phyloP scores from a whole-genome alignment of 1,140 invertebrate species.

The Aphelenchoides avenae region DNA sequence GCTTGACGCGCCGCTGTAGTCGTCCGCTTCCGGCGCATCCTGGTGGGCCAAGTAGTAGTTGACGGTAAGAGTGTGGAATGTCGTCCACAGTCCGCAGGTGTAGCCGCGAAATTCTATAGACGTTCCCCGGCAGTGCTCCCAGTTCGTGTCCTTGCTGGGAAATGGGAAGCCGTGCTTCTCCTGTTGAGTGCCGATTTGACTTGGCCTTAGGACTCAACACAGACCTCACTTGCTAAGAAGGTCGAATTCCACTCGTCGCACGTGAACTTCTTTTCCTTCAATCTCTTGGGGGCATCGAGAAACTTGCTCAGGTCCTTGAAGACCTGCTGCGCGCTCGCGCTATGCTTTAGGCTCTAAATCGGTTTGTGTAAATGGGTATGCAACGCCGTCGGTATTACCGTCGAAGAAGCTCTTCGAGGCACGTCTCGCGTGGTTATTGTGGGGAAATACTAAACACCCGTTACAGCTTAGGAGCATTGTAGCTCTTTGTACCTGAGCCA shows the following conservation, averaged over 20 bases:
- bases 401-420: slow-evolving; percentile 15
- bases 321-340: slow-evolving; percentile 21
- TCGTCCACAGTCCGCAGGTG: slow-evolving; percentile 89
- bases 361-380: slow-evolving; percentile 7
- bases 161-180: neutral
- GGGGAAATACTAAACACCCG: slow-evolving; percentile 10
- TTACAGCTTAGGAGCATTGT: too few species aligned
- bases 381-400: slow-evolving; percentile 1
- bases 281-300: slow-evolving; percentile 20
- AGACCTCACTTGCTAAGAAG: slow-evolving; percentile 22
- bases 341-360: slow-evolving; percentile 15
- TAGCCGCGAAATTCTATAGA: slow-evolving; percentile 72
- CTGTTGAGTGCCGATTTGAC: slow-evolving; percentile 16
- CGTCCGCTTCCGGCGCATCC: slow-evolving; percentile 3
- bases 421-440: slow-evolving; percentile 14
- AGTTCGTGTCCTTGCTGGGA: slow-evolving; percentile 61
- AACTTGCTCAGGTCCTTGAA: slow-evolving; percentile 16
- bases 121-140: slow-evolving; percentile 79
- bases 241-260: slow-evolving; percentile 37
- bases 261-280: slow-evolving; percentile 23
- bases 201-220: slow-evolving; percentile 4
- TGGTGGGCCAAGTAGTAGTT: slow-evolving; percentile 65
- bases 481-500: slow-evolving; percentile 39
- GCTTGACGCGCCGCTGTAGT: neutral
- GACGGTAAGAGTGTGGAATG: slow-evolving; percentile 88